These are phyloP conservation scores for honey bee (Apis mellifera) DNA, from an alignment of 1,140 invertebrate genomes.

Conservation along the genomic window Amel_HAv3.1 CM009934.2:6094001-6094500, in stretches of 20 bases:
- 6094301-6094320: conserved; percentile 5
- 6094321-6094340: conserved; percentile 43
- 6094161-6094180: neutral
- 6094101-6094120: neutral
- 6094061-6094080: too few species aligned
- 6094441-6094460: neutral
- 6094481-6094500: neutral
- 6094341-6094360: conserved; percentile 47
- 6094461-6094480: conserved; percentile 7
- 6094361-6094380: conserved; percentile 46
- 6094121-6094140: conserved; percentile 18
- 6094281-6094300: conserved; percentile 30
- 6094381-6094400: conserved; percentile 25
- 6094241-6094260: conserved; percentile 31
- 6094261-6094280: conserved; percentile 28
- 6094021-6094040: too few species aligned
- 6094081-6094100: neutral
- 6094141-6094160: conserved; percentile 25
- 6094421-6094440: neutral
- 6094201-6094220: conserved; percentile 1
- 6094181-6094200: neutral
- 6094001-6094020: too few species aligned
- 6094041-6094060: too few species aligned
- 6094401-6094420: conserved; percentile 23
- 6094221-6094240: conserved; percentile 12